phyloP scores from a whole-genome alignment of 2,797 vertebrate species.

The Sebastiscus tertius region DNA sequence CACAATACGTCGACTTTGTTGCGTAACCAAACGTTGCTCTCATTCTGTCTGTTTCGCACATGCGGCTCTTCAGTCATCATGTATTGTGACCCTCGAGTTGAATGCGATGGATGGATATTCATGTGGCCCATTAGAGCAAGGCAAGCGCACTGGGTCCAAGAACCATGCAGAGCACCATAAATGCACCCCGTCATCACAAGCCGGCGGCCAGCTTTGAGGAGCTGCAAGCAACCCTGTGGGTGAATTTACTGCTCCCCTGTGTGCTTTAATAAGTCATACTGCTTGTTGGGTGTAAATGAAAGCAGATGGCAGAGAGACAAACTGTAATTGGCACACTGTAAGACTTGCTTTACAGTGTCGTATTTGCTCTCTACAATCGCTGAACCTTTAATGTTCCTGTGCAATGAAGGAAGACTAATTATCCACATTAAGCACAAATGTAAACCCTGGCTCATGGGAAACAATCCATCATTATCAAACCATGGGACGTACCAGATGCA shows the following conservation, averaged over 20 bases:
- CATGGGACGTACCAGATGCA: conserved; percentile 15
- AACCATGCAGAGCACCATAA: conserved; percentile 24
- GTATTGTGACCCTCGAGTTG: conserved; percentile 36
- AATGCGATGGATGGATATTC: conserved; percentile 39
- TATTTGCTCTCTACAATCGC: conserved; percentile 37
- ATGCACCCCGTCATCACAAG: conserved; percentile 39
- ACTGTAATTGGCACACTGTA: conserved; percentile 44
- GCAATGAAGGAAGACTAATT: conserved; percentile 52
- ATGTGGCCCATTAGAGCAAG: conserved; percentile 18
- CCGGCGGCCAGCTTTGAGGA: conserved; percentile 43
- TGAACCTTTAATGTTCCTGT: conserved; percentile 30
- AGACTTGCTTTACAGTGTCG: conserved; percentile 21
- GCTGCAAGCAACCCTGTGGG: conserved; percentile 43
- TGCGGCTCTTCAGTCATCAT: conserved; percentile 48
- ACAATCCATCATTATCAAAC: conserved; percentile 28
- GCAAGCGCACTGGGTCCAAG: conserved; percentile 18
- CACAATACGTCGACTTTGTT: conserved; percentile 63
- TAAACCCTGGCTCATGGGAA: conserved; percentile 28
- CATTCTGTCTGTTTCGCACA: conserved; percentile 66
- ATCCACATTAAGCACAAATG: conserved; percentile 20
- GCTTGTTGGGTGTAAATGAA: conserved; percentile 68
- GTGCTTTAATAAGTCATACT: conserved; percentile 57
- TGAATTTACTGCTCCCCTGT: conserved; percentile 54
- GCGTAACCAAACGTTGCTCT: conserved; percentile 60
- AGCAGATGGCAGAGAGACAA: conserved; percentile 62